Evolutionary conservation across 1,140 invertebrate genomes (phyloP), one percentile per base, ranked within the genome.

Genomic region (Sesamia nonagrioides): DNA sequence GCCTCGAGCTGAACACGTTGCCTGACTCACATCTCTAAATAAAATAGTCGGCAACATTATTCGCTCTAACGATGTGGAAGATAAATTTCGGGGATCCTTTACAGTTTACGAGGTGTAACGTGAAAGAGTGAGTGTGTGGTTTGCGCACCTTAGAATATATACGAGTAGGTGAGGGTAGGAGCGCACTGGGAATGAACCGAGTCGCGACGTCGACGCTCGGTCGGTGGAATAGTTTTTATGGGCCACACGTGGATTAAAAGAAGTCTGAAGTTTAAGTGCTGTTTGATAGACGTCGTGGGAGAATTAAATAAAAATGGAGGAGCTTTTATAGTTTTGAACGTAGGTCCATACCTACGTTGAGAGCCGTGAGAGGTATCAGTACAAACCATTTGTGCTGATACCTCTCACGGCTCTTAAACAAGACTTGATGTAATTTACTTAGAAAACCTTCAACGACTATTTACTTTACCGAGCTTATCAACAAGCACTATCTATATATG

Each of bases 31-130:
- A 60, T 63, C 52, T 58, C 58, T 75, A 75, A 75, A 75, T 75
- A 75, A 75, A 75, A 89, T 90, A 90, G 88, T 87, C 87, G 82
- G 81, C 81, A 84, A 89, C 84, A 89, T 91, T 90, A 90, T 91
- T 86, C 88, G 88, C 86, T 91, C 88, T 88, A 90, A 90, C 89
- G 88, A 88, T 75, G 79, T 81, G 82, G 84, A 89, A 91, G 88
- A 89, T 88, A 88, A 88, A 90, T 90, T 90, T 86, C 82, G 78
- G 75, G 87, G 84, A 85, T 89, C 83, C 83, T 88, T 89, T 87
- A 90, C 88, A 86, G 82, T 90, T 88, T 85, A 85, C 82, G 81
- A 80, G 79, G 83, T 80, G 81, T 81, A 82, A 84, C 81, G 54
- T 37, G 75, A 85, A 87, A 83, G 84, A 86, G 81, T 81, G 83